Evolutionary conservation across 2,797 vertebrate genomes (phyloP).

Genomic region (Notamacropus eugenii): DNA sequence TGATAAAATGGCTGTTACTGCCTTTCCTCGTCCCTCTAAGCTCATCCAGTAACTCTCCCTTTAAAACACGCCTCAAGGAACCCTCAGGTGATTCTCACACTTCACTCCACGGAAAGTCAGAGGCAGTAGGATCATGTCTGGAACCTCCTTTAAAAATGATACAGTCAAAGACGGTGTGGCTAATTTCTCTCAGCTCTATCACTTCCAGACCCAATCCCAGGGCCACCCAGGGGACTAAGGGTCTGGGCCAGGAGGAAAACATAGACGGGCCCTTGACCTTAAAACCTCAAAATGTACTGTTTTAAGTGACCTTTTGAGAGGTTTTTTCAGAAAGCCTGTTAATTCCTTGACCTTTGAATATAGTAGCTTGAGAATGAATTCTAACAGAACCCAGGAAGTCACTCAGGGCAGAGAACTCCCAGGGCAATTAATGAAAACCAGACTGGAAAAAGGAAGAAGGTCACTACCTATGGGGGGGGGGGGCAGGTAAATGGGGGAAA

Average conservation of each 20-base stretch:
- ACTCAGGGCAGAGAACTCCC: conserved; percentile 41
- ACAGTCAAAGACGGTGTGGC: conserved; percentile 20
- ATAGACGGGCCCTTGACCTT: conserved; percentile 8
- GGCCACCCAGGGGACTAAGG: not conserved
- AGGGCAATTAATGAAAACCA: conserved; percentile 44
- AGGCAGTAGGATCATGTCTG: not conserved
- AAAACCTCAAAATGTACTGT: conserved; percentile 37
- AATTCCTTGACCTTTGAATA: conserved; percentile 47
- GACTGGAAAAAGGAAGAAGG: conserved; percentile 33
- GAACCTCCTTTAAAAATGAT: not conserved
- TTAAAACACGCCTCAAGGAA: conserved; percentile 17
- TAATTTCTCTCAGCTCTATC: conserved; percentile 6
- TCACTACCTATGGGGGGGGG: not conserved
- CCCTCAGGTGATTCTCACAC: not conserved
- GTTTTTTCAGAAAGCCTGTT: conserved; percentile 29
- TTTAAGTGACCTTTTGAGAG: conserved; percentile 21
- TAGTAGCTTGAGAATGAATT: conserved; percentile 8
- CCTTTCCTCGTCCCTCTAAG: conserved; percentile 15
- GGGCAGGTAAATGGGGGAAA: too few species aligned
- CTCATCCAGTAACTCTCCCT: not conserved
- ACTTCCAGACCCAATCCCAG: conserved; percentile 28
- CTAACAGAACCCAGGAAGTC: not conserved
- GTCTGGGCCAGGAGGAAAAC: not conserved
- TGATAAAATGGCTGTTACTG: not conserved
- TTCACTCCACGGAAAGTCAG: not conserved